A percentile compares a stretch with the other conserved stretches of the same genome.
Conservation (phyloP, 2,888 invertebrate genomes). For the Caenorhabditis sulstoni region DNA sequence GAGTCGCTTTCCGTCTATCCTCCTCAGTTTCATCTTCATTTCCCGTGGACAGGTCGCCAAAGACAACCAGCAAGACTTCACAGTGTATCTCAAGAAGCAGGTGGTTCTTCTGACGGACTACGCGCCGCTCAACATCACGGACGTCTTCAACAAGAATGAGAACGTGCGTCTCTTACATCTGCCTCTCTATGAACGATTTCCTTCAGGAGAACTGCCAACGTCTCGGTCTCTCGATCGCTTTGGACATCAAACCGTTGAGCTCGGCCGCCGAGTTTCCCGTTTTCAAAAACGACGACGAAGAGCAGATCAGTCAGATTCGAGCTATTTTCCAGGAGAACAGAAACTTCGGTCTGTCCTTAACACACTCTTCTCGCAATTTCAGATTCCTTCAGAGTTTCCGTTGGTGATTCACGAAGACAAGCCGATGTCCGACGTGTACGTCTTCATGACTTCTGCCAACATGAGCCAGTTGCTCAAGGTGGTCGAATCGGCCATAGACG, state of each 20-base stretch:
- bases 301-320: constrained; percentile 19
- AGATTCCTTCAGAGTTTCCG: constrained; percentile 60
- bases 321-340: constrained; percentile 51
- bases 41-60: constrained; percentile 57
- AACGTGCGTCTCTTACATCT: constrained; percentile 40
- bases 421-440: constrained; percentile 51
- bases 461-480: constrained; percentile 51
- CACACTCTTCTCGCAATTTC: not conserved
- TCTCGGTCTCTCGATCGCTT: constrained; percentile 50
- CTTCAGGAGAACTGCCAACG: constrained; percentile 63
- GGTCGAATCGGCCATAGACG: constrained; percentile 31
- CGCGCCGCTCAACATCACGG: constrained; percentile 57
- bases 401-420: constrained; percentile 51
- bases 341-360: constrained; percentile 48
- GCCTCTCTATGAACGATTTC: not conserved
- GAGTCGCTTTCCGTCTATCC: not conserved
- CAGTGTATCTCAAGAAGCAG: constrained; percentile 64
- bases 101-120: constrained; percentile 67
- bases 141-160: constrained; percentile 53
- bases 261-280: constrained; percentile 55
- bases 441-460: constrained; percentile 57
- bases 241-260: constrained; percentile 32
- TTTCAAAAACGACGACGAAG: constrained; percentile 50
- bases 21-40: not conserved
- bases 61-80: constrained; percentile 61